Evolutionary conservation across 2,113 vertebrate species (phyloP), one percentile per base, ranked within the genome.

Genomic region (Phycodurus eques): DNA sequence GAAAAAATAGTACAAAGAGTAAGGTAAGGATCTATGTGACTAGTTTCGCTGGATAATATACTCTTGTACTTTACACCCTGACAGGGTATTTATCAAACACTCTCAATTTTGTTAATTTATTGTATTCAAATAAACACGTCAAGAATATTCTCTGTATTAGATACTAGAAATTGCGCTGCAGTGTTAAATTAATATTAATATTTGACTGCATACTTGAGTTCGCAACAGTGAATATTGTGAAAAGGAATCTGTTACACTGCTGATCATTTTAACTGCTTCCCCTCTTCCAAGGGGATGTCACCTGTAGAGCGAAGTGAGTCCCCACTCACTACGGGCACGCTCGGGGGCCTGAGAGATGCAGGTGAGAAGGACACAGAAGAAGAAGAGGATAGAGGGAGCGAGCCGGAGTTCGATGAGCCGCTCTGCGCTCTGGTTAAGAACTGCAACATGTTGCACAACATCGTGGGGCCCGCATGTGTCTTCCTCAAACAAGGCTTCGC

Each of bases 391-490:
- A 83, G 77, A 70, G 85, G 75, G 51, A 80, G 66, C 8, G 82
- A 87, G 57, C 81, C 64, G 42, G 90, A 87, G 31, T 91, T 92
- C 57, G 83, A 88, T 1, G 91, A 90, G 60, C 91, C 92, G 0
- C 76, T 93, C 67, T 89, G 85, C 46, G 77, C 91, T 67, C 84
- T 93, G 88, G 91, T 93, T 78, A 88, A 93, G 87, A 93, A 93
- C 89, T 93, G 92, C 87, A 92, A 86, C 78, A 71, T 92, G 89
- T 85, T 93, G 81, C 92, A 92, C 80, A 80, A 91, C 87, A 88
- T 93, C 77, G 90, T 93, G 74, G 92, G 93, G 62, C 93, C 92
- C 0, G 92, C 93, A 53, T 94, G 93, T 83, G 83, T 94, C 87
- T 93, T 94, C 85, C 92, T 94, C 78, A 90, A 90, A 80, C 91